phyloP scores from a whole-genome alignment of 2,797 vertebrate species.

The Gorsachius magnificus region DNA sequence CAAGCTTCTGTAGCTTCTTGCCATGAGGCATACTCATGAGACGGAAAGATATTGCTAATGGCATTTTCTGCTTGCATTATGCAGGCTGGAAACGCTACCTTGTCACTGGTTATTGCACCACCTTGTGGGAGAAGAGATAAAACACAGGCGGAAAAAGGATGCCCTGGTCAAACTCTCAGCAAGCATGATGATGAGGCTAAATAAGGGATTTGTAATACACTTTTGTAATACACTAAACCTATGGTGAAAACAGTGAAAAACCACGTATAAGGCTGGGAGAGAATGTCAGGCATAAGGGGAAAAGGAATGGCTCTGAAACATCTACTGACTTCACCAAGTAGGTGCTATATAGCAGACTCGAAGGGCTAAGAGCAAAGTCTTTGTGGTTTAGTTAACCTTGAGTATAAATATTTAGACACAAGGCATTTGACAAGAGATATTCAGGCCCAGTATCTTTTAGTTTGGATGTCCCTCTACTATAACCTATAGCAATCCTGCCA shows the following conservation, averaged over 20 bases:
- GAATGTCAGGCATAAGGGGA: background rate
- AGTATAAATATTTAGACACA: background rate
- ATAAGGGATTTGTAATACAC: background rate
- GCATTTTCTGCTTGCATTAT: background rate
- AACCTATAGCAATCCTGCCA: background rate
- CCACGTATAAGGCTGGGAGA: rapidly evolving
- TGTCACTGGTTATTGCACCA: conserved; percentile 1
- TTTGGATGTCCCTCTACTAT: background rate
- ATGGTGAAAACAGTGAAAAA: background rate
- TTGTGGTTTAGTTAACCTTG: background rate
- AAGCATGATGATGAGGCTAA: background rate
- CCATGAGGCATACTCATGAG: background rate
- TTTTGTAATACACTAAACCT: background rate
- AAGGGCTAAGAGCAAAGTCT: background rate
- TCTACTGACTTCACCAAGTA: background rate
- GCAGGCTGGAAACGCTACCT: background rate
- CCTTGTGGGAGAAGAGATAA: background rate
- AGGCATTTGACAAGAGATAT: background rate
- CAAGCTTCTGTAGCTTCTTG: background rate
- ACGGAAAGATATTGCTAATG: background rate
- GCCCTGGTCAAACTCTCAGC: background rate
- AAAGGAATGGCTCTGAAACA: background rate
- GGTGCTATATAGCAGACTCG: background rate
- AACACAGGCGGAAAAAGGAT: background rate
- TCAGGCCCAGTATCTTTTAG: background rate